A percentile compares a stretch with the other conserved stretches of the same genome.
phyloP scores from a whole-genome alignment of 1,140 invertebrate genomes.

The Cepaea nemoralis region DNA sequence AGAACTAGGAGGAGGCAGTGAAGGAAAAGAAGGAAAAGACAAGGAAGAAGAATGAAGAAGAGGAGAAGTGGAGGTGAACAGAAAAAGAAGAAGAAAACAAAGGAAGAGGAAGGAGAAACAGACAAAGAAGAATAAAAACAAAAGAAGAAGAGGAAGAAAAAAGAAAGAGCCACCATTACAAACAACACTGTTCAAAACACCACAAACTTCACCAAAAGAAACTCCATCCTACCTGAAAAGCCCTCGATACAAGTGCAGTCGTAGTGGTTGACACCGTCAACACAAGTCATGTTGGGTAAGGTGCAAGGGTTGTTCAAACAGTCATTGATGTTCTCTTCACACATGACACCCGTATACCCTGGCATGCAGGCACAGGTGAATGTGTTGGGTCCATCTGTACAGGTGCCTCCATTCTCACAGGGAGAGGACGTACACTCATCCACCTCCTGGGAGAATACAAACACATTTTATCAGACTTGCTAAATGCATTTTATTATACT shows the following conservation, averaged over 20 bases:
- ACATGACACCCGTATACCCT: conserved; percentile 54
- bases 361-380: conserved; percentile 62
- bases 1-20: no score
- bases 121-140: no score
- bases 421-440: conserved; percentile 42
- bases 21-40: no score
- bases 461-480: neutral
- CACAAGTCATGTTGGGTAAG: conserved; percentile 47
- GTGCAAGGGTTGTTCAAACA: conserved; percentile 78
- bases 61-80: no score
- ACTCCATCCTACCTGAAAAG: conserved; percentile 51
- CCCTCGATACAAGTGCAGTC: conserved; percentile 62
- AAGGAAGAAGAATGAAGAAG: no score
- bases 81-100: no score
- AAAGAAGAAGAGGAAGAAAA: no score
- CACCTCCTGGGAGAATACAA: conserved; percentile 32
- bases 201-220: neutral
- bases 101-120: no score
- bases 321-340: conserved; percentile 78
- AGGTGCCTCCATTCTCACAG: conserved; percentile 50
- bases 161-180: neutral
- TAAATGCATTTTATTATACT: neutral
- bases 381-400: conserved; percentile 46
- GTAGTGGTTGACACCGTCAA: conserved; percentile 53
- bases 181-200: neutral